phyloP scores from a whole-genome alignment of 2,888 invertebrate species.

The Eilema griseolum region DNA sequence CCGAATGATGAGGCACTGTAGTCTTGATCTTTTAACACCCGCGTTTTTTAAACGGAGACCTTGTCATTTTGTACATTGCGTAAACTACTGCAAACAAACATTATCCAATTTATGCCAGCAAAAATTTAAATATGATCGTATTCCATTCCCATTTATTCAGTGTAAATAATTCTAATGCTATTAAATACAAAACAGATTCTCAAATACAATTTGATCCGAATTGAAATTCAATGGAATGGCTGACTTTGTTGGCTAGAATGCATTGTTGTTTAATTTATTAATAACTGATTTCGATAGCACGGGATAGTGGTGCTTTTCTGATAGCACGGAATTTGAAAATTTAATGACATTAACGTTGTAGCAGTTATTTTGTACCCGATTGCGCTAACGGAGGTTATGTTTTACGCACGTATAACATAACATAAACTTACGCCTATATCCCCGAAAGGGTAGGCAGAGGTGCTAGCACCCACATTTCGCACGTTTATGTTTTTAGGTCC shows the following conservation, averaged over 20 bases:
- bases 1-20: no score
- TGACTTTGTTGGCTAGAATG: background rate
- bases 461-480: no score
- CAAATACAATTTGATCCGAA: slow-evolving; percentile 16
- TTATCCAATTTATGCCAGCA: no score
- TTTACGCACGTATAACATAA: no score
- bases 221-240: slow-evolving; percentile 9
- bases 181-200: slow-evolving; percentile 6
- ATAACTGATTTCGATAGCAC: background rate
- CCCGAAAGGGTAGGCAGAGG: no score
- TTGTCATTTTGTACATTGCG: no score
- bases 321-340: background rate
- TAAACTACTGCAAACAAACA: no score
- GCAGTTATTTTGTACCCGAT: background rate
- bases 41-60: no score
- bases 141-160: background rate
- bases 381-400: no score
- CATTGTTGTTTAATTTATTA: slow-evolving; percentile 8
- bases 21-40: no score
- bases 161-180: background rate
- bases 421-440: no score
- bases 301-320: background rate
- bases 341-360: background rate
- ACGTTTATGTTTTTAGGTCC: no score
- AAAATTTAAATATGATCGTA: background rate